These are phyloP conservation scores for Axea sp. DNA, from an alignment of 2,888 invertebrate species.

Conservation along the genomic window DNA sequence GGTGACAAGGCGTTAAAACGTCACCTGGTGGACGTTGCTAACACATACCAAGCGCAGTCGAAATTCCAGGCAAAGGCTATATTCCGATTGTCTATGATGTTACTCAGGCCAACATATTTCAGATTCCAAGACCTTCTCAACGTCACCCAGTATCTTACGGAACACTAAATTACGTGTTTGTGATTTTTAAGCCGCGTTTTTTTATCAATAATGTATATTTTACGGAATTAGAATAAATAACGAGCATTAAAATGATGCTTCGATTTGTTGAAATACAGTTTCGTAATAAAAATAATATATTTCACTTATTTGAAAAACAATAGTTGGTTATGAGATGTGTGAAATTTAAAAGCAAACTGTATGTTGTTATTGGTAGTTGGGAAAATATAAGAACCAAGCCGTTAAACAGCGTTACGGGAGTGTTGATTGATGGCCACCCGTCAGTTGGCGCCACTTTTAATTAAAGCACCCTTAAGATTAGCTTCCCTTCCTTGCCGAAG, in stretches of 20 bases:
- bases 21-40: conserved; percentile 77
- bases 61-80: conserved; percentile 69
- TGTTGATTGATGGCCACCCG: conserved; percentile 79
- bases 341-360: conserved; percentile 4
- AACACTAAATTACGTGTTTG: conserved; percentile 8
- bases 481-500: conserved; percentile 70
- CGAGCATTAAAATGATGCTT: too few species aligned
- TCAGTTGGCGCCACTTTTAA: conserved; percentile 80
- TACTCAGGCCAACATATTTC: conserved; percentile 66
- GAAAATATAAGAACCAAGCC: conserved; percentile 63
- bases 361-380: conserved; percentile 4
- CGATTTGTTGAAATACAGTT: too few species aligned
- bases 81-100: conserved; percentile 52
- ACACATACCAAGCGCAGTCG: conserved; percentile 74
- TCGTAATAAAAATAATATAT: too few species aligned
- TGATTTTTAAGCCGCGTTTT: too few species aligned
- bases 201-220: too few species aligned
- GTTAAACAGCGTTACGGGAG: conserved; percentile 66
- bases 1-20: conserved; percentile 75
- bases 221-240: too few species aligned
- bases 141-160: conserved; percentile 37
- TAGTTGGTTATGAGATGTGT: too few species aligned
- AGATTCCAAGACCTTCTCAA: conserved; percentile 71
- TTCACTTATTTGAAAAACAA: too few species aligned
- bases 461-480: conserved; percentile 79